Conservation (phyloP, 2,888 invertebrate genomes). For the Nemurella pictetii region DNA sequence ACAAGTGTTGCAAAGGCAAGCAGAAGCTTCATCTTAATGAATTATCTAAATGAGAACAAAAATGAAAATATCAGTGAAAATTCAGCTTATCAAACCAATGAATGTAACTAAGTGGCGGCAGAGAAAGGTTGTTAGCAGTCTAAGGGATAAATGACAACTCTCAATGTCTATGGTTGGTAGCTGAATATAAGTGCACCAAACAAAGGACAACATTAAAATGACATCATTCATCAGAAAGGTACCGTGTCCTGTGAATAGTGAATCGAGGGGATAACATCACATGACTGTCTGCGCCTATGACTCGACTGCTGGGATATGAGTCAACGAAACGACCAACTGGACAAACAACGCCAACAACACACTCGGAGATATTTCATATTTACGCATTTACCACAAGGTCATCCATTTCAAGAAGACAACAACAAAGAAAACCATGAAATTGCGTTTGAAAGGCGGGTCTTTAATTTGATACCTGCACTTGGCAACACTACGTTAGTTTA, state of each 20-base stretch:
- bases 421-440: background rate
- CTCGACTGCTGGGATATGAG: background rate
- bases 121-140: too few species aligned
- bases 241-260: background rate
- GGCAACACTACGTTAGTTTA: too few species aligned
- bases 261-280: background rate
- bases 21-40: slow-evolving; percentile 16
- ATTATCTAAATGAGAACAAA: background rate
- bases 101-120: too few species aligned
- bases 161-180: background rate
- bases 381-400: background rate
- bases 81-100: too few species aligned
- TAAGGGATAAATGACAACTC: background rate
- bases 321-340: background rate
- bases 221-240: background rate
- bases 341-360: background rate
- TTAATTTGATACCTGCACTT: background rate
- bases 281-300: background rate
- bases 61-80: background rate
- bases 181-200: background rate
- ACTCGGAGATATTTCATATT: background rate
- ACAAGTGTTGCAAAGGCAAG: slow-evolving; percentile 48
- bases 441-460: background rate
- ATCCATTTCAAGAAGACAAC: background rate
- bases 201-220: background rate